These are phyloP conservation scores for Steinernema feltiae DNA, from an alignment of 1,140 invertebrate species.

Conservation along the genomic window DNA sequence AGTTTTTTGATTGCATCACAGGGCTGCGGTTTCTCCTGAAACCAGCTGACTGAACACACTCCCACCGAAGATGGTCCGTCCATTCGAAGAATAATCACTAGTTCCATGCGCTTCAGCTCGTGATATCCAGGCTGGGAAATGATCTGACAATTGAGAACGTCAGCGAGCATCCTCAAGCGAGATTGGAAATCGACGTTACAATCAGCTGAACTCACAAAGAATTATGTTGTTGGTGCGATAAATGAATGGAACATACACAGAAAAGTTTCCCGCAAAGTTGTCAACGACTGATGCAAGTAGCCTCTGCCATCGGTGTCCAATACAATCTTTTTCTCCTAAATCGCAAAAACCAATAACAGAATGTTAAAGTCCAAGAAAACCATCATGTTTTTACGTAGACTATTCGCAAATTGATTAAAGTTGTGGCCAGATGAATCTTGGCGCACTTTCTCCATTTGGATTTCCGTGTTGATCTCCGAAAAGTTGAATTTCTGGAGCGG, in stretches of 20 bases:
- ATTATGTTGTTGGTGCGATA: not conserved
- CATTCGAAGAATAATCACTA: not conserved
- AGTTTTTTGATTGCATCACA: not conserved
- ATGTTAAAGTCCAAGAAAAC: not conserved
- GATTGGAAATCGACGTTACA: not conserved
- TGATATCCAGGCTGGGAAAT: not conserved
- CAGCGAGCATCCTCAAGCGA: not conserved
- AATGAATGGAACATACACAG: not conserved
- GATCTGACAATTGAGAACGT: not conserved
- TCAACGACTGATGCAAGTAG: not conserved
- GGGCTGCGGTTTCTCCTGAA: not conserved
- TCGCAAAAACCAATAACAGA: not conserved
- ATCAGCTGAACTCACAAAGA: not conserved
- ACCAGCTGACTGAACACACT: not conserved
- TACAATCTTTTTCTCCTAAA: conserved; percentile 1
- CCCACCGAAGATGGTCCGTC: not conserved
- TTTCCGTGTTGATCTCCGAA: not conserved
- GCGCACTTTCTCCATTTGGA: not conserved
- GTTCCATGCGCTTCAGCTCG: not conserved
- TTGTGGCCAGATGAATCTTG: not conserved
- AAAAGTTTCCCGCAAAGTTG: not conserved
- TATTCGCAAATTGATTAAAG: not conserved
- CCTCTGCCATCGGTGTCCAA: not conserved
- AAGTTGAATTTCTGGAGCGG: not conserved
- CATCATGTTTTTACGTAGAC: not conserved